Evolutionary conservation across 1,140 invertebrate genomes (phyloP).

Genomic region (Microplitis demolitor): DNA sequence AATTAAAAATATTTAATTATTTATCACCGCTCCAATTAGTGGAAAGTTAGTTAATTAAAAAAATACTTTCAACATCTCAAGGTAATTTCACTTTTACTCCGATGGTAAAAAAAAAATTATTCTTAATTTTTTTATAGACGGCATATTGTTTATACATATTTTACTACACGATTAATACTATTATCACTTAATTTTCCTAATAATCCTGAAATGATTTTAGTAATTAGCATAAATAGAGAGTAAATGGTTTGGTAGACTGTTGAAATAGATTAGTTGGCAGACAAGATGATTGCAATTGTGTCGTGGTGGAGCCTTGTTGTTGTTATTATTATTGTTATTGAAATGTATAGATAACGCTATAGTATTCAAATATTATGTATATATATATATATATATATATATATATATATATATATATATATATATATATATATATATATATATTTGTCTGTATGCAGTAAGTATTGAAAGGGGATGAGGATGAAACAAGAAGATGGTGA

Average conservation of each 20-base stretch:
- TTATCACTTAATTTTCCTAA: not conserved
- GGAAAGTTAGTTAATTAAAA: no score
- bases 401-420: no score
- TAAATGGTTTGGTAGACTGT: not conserved
- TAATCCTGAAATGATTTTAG: not conserved
- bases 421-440: not conserved
- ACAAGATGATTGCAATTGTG: not conserved
- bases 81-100: no score
- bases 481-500: not conserved
- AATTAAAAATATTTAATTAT: no score
- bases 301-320: not conserved
- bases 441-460: slow-evolving; percentile 8
- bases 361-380: not conserved
- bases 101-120: no score
- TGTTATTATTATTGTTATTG: slow-evolving; percentile 37
- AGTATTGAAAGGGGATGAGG: not conserved
- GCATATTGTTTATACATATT: no score
- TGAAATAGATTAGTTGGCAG: not conserved
- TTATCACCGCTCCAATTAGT: no score
- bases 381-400: no score
- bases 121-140: no score
- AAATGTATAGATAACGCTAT: slow-evolving; percentile 29
- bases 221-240: not conserved
- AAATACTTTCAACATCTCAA: no score
- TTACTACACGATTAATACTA: no score